Evolutionary conservation across 2,113 vertebrate species (phyloP).

Genomic region (Neomonachus schauinslandi): DNA sequence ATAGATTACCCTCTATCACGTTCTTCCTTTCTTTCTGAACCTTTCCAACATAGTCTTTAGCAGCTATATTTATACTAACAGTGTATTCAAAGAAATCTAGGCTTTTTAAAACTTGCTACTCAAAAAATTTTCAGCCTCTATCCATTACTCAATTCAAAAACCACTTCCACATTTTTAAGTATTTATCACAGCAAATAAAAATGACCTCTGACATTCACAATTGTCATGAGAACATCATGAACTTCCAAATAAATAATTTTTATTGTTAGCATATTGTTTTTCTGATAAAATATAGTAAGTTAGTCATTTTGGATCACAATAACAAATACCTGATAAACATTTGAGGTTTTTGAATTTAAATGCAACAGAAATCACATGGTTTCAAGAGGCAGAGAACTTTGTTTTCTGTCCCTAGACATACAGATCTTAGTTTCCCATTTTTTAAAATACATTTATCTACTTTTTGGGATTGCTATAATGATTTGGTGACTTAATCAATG

Average conservation of each 20-base stretch:
- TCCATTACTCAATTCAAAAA: not conserved
- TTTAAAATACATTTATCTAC: not conserved
- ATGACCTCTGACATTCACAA: not conserved
- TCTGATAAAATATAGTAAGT: not conserved
- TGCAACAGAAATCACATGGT: not conserved
- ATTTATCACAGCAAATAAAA: not conserved
- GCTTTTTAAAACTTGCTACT: not conserved
- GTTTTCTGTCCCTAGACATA: not conserved
- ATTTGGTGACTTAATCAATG: not conserved
- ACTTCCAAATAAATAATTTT: not conserved
- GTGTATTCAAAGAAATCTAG: not conserved
- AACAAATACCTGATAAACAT: not conserved
- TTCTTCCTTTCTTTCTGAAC: not conserved
- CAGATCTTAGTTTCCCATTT: not conserved
- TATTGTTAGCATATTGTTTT: not conserved
- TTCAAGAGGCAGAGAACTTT: not conserved
- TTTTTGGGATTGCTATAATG: not conserved
- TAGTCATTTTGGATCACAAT: not conserved
- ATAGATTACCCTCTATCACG: not conserved
- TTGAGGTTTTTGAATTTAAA: not conserved
- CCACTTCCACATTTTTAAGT: not conserved
- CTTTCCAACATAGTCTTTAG: not conserved
- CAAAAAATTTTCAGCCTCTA: not conserved
- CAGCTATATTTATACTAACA: not conserved
- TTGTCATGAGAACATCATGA: not conserved